Base-by-base conservation (phyloP, 2,888 invertebrate species). In the Drosophila stalkeri region DNA sequence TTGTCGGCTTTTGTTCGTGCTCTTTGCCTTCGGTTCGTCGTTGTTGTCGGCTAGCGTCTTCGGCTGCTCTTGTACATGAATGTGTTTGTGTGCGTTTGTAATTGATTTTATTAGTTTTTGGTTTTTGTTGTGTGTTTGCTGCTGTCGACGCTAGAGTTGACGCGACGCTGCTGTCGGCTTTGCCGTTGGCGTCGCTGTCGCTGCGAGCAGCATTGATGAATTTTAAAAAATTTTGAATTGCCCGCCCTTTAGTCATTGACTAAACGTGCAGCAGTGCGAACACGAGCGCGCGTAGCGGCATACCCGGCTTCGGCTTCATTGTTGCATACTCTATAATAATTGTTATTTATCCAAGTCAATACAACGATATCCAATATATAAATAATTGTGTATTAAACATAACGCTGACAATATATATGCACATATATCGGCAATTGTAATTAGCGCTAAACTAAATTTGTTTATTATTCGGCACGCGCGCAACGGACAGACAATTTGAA, bases 101-200 rank as follows among this genome's bases (percentile, higher is more conserved):
- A 91, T 92, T 92, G 91, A 91, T 91, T 91, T 92, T 91, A 91
- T 91, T 91, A 91, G 91, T 91, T 91, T 90, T 89, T 83, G 88
- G 86, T 86, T 86, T 86, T 85, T 89, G 89, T 85, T 86, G 88
- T 86, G 81, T 87, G 85, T 88, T 86, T 86, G 86, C 80, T 72
- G 81, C 83, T 76, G 88, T 73, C 78, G 77, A 64, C 72, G 80
- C 72, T 71, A 66, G 64, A 82, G 77, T 65, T 71, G 72, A 51
- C 74, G 75, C 72, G 62, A 33, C 73, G 70, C 31, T n/a, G 66
- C 16, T 62, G 79, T 44, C 64, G 59, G 57, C 68, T 80, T 54
- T 35, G 70, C 41, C 51, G 51, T 8, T 4, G 33, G 35, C 27
- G 78, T 60, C 51, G 66, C 23, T 11, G 67, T 62, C 64, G 76